Conservation (phyloP, 1,140 invertebrate genomes). For the Apis laboriosa region DNA sequence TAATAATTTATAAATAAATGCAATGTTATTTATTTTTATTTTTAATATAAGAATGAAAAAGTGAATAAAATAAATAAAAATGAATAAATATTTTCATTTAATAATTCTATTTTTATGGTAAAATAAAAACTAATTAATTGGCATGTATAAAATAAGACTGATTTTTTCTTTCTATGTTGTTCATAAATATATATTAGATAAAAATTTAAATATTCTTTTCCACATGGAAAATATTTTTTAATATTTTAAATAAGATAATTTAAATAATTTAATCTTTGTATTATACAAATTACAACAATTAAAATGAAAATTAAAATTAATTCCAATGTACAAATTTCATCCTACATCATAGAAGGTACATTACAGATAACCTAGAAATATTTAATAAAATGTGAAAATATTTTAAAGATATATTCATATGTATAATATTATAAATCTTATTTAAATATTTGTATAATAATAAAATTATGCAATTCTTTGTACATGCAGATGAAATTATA, state of each 20-base stretch:
- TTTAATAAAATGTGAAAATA: slow-evolving; percentile 24
- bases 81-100: neutral
- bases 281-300: slow-evolving; percentile 22
- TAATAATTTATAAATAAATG: neutral
- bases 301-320: slow-evolving; percentile 18
- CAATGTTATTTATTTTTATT: neutral
- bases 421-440: slow-evolving; percentile 18
- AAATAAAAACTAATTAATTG: slow-evolving; percentile 50
- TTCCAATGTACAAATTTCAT: slow-evolving; percentile 34
- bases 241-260: slow-evolving; percentile 10
- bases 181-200: slow-evolving; percentile 42
- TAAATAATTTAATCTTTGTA: slow-evolving; percentile 16
- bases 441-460: slow-evolving; percentile 35
- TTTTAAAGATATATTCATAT: slow-evolving; percentile 14
- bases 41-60: neutral
- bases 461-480: slow-evolving; percentile 39
- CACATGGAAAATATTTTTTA: slow-evolving; percentile 29
- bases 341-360: slow-evolving; percentile 43
- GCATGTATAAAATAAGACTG: slow-evolving; percentile 57
- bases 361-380: neutral
- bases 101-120: slow-evolving; percentile 14
- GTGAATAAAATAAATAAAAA: no score
- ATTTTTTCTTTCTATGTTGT: slow-evolving; percentile 60
- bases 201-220: slow-evolving; percentile 47
- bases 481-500: slow-evolving; percentile 52